Evolutionary conservation across 2,888 invertebrate genomes (phyloP), one percentile per base, ranked within the genome.

Genomic region (Idaea straminata): DNA sequence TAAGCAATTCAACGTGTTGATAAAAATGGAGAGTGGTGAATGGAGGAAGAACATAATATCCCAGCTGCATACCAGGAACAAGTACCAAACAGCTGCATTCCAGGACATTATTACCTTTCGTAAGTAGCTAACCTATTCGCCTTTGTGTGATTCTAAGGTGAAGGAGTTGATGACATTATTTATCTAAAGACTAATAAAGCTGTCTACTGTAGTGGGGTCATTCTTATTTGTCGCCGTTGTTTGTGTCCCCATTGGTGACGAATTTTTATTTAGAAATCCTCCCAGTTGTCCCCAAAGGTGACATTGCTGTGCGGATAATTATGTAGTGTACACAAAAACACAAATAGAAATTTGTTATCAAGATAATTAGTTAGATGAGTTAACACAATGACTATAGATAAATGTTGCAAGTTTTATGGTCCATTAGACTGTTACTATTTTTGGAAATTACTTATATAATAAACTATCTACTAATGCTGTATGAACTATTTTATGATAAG

Each of bases 81-180:
- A 94, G 86, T 94, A 93, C 69, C 96, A 97, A 92, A 95, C 95
- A 34, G 88, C 94, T 68, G 95, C 95, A 78, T 97, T 96, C 86
- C 95, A 95, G 76, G 97, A 97, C 81, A 94, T 98, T 70, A 96
- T 98, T 77, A 88, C 94, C 74, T 95, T 96, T 88, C 97, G 97
- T 97, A 94, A 95, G 96, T 94, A 83, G 47, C 77, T 88, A 89
- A 89, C 88, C 87, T 86, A 75, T 74, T 69, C 62, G 64, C 73
- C 76, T 79, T 80, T 80, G 78, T 74, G 36, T 72, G 47, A 47
- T 47, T 47, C 10, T 47, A 47, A 47, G 47, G 47, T 47, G 47
- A 47, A 13, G 47, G 47, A 47, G 7, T 47, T 13, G 16, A 36
- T 62, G 61, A 64, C 59, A 59, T 64, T 63, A 75, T 78, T 77